Evolutionary conservation across 2,113 vertebrate species (phyloP).

Genomic region (Scomber japonicus): DNA sequence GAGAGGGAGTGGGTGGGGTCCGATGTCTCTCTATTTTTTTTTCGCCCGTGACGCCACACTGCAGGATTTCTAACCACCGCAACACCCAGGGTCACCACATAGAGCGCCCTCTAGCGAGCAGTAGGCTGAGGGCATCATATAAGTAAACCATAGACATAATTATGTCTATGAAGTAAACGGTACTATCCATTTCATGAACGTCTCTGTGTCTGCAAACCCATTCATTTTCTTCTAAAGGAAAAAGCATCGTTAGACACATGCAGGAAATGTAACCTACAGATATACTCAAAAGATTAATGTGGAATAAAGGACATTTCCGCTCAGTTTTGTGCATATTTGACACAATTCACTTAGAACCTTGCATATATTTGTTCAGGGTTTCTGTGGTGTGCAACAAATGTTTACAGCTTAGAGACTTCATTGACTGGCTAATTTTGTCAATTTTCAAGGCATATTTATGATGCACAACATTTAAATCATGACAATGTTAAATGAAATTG

Average conservation of each 20-base stretch:
- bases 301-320: not conserved
- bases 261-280: no score
- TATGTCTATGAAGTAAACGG: no score
- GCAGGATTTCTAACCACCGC: constrained; percentile 84
- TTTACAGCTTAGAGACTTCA: not conserved
- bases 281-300: no score
- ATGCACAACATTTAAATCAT: not conserved
- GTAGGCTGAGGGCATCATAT: not conserved
- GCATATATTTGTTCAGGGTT: not conserved
- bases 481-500: not conserved
- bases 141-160: no score
- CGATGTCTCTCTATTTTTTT: not conserved
- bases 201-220: not conserved
- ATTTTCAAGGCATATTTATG: not conserved
- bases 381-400: not conserved
- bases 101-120: constrained; percentile 69
- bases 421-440: not conserved
- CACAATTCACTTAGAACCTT: not conserved
- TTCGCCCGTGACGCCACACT: constrained; percentile 85
- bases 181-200: not conserved
- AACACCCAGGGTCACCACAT: constrained; percentile 48
- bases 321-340: not conserved
- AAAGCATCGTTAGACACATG: no score
- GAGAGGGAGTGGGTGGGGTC: constrained; percentile 19
- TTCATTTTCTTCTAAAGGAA: not conserved